Evolutionary conservation across 1,140 invertebrate genomes (phyloP), one percentile per base, ranked within the genome.

Genomic region (Drusus annulatus): DNA sequence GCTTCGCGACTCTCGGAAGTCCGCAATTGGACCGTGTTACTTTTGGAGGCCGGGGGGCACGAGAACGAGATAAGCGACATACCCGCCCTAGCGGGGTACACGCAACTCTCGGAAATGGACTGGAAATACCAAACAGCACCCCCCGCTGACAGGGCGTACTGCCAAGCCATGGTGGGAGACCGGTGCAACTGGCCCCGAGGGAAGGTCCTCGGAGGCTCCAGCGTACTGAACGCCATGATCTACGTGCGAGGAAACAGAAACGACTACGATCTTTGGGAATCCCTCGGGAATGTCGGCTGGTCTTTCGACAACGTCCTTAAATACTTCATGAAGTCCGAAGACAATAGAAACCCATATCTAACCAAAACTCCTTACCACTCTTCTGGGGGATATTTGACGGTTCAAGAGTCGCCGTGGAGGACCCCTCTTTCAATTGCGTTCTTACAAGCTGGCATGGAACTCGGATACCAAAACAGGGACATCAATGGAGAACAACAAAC

Each of bases 191-290:
- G 96, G 95, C 95, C 96, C 0, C 90, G 96, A 76, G 96, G 96
- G 23, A 96, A 95, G 86, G 95, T 97, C 3, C 90, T 97, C 15
- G 98, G 98, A n/a, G 98, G 98, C 15, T 96, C 96, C 31, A 97
- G 96, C 62, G 96, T 98, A 0, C 91, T 99, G 0, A 99, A 99
- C 87, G 97, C 97, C 1, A 98, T 98, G 97, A 92, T 98, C 7
- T 99, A 99, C 88, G 94, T 98, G 0, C 92, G 98, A 56, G 98
- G 98, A 23, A 98, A 99, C 85, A 93, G 91, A 63, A 91, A 92
- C 58, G 98, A 99, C 86, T 99, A 97, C 88, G 96, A 99, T 86
- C 90, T 94, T 8, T 99, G 98, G 98, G 94, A 94, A 16, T 88
- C 88, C 6, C 87, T 95, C 62, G 98, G 98, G 0, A 98, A 98